Percentiles rank a stretch among this genome's conserved stretches.
Evolutionary conservation across 2,888 invertebrate genomes (phyloP).

Genomic region (Hymenopus coronatus): DNA sequence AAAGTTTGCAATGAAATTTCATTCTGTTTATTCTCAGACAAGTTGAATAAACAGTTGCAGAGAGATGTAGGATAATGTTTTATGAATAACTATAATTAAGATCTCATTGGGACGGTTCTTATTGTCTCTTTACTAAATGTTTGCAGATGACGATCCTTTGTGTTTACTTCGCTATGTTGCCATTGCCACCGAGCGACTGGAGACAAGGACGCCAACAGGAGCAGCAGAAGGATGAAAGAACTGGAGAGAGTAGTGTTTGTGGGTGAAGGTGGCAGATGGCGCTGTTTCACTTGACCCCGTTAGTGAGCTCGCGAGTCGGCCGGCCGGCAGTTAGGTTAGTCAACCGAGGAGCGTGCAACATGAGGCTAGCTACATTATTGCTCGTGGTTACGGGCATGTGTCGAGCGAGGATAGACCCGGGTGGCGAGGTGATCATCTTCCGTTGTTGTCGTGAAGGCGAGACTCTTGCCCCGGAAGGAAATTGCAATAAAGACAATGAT

Average conservation of each 20-base stretch:
- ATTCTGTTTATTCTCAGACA: no score
- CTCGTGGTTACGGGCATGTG: not conserved
- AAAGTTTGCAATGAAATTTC: no score
- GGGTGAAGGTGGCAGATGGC: not conserved
- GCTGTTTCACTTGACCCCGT: not conserved
- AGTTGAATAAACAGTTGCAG: no score
- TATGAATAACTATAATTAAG: not conserved
- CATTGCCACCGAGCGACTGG: not conserved
- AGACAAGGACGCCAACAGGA: not conserved
- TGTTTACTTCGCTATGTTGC: not conserved
- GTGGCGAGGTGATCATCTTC: constrained; percentile 7
- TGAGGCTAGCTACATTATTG: not conserved
- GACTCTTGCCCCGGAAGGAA: not conserved
- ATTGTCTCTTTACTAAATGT: not conserved
- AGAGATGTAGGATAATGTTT: no score
- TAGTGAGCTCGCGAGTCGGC: not conserved
- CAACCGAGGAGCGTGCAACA: not conserved
- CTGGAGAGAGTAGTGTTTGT: not conserved
- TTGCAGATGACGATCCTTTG: not conserved
- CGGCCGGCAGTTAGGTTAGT: not conserved
- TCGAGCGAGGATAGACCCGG: not conserved
- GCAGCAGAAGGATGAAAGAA: not conserved
- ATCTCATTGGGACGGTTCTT: not conserved
- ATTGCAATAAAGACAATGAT: not conserved
- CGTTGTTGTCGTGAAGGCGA: constrained; percentile 26